Conservation (phyloP, 2,888 invertebrate species). For the Agrotis exclamationis region DNA sequence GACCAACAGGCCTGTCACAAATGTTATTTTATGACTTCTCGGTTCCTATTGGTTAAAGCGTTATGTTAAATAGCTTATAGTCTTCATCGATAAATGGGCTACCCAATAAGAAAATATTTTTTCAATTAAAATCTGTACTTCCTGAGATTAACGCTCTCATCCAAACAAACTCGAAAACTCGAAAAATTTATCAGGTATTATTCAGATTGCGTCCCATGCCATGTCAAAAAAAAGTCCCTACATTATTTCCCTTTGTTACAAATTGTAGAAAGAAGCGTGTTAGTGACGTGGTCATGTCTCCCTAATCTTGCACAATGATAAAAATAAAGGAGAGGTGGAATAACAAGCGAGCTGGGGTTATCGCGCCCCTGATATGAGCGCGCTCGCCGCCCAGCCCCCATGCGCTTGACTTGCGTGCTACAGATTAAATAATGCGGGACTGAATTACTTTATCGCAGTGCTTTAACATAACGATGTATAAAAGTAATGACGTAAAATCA, state of each 20-base stretch:
- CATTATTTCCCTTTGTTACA: neutral
- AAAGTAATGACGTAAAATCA: neutral
- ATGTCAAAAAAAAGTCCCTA: neutral
- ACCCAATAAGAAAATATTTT: too few species aligned
- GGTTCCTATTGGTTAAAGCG: too few species aligned
- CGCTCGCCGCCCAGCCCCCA: conserved; percentile 14
- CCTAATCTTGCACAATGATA: conserved; percentile 67
- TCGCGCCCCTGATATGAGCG: conserved; percentile 53
- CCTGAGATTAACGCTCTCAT: too few species aligned
- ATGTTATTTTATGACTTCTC: too few species aligned
- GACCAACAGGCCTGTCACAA: too few species aligned
- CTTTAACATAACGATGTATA: conserved; percentile 1
- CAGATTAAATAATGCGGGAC: conserved; percentile 51
- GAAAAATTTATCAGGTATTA: neutral
- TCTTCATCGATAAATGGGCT: too few species aligned
- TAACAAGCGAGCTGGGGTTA: conserved; percentile 42
- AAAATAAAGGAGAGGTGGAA: conserved; percentile 56
- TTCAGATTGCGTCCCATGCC: neutral
- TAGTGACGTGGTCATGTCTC: conserved; percentile 54
- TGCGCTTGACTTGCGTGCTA: conserved; percentile 25
- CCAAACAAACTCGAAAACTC: too few species aligned
- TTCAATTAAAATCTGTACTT: too few species aligned
- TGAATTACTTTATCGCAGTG: neutral
- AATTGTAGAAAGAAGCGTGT: conserved; percentile 26
- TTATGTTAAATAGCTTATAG: too few species aligned